Percentiles rank a stretch among this genome's conserved stretches.
phyloP scores from a whole-genome alignment of 2,113 vertebrate genomes.

The Baryphthengus martii region DNA sequence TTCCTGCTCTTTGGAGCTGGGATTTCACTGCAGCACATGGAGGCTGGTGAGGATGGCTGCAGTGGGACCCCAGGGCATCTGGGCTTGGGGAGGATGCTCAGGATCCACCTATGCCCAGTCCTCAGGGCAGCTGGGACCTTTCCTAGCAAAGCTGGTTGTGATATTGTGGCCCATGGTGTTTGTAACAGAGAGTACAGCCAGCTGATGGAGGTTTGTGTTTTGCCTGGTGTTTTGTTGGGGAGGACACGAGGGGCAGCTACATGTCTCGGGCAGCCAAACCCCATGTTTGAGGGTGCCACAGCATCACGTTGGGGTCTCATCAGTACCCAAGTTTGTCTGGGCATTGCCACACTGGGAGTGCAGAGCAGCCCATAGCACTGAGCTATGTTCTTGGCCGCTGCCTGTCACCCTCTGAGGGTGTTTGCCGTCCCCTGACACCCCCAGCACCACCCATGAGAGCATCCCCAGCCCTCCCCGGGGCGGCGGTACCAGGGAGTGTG shows the following conservation, averaged over 20 bases:
- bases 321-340: neutral
- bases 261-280: neutral
- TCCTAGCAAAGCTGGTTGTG: neutral
- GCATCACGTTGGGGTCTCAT: neutral
- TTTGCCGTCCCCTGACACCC: neutral
- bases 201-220: neutral
- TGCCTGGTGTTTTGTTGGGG: neutral
- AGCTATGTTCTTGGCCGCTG: neutral
- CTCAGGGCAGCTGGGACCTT: neutral
- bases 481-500: neutral
- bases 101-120: accelerated
- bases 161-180: neutral
- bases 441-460: neutral
- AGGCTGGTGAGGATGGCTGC: neutral
- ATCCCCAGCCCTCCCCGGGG: neutral
- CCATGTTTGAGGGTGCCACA: neutral
- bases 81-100: neutral
- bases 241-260: too few species aligned
- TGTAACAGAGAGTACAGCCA: neutral
- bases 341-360: too few species aligned
- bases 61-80: neutral
- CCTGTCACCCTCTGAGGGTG: neutral
- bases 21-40: neutral
- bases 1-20: neutral
- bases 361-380: neutral